Evolutionary conservation across 2,888 invertebrate species (phyloP), one percentile per base, ranked within the genome.

Genomic region (Stegophylla sp.): DNA sequence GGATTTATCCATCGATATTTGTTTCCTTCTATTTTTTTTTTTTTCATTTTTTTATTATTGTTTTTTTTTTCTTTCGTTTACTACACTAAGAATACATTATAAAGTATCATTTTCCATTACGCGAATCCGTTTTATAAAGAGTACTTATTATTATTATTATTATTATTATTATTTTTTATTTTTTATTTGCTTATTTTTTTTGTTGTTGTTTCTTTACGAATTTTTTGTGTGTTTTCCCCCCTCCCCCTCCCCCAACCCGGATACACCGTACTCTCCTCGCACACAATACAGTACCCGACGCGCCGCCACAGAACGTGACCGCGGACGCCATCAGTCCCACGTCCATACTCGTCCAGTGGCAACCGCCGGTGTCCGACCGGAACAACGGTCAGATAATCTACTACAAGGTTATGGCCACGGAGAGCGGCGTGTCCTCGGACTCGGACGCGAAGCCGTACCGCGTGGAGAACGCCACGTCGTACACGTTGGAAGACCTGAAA

Each of bases 251-350:
- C n/a, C 69, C 63, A 73, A 51, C 74, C 87, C 85, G 87, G 87
- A n/a, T n/a, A n/a, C n/a, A n/a, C n/a, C n/a, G n/a, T n/a, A n/a
- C n/a, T n/a, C n/a, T n/a, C n/a, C n/a, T n/a, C n/a, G n/a, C n/a
- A n/a, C n/a, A n/a, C n/a, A n/a, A n/a, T 53, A 85, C 90, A 98
- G 98, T 96, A 90, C 98, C 98, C 86, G 95, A 95, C 88, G 96
- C 96, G 86, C 95, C 98, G 86, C 98, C 98, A 86, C 93, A 92
- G 90, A 95, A 96, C 90, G 95, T 98, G 88, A 92, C 91, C 85
- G 96, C 94, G 84, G 91, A 91, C 88, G 92, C 97, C 85, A 91
- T 92, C 87, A 94, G 94, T 87, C 94, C 97, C 84, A 95, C 94
- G 83, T 92, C 94, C 84, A 92, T 98, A 86, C 90, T 92, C 85